Evolutionary conservation across 1,140 invertebrate genomes (phyloP).

Genomic region (Diorhabda elongata): DNA sequence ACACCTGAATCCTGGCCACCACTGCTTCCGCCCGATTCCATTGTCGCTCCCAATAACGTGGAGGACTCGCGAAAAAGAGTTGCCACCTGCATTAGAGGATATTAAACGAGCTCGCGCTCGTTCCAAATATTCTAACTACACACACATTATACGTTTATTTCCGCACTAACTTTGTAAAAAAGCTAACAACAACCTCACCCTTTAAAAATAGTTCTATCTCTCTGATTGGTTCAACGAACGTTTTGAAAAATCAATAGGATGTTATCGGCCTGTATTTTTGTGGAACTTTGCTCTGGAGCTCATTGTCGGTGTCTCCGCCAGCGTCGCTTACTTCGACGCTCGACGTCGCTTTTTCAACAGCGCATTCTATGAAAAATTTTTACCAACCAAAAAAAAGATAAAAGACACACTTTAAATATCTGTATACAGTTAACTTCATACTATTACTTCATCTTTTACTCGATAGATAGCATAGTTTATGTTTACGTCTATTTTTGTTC

Average conservation of each 20-base stretch:
- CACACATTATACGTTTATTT: conserved; percentile 39
- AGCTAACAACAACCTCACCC: conserved; percentile 48
- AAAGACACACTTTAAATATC: conserved; percentile 20
- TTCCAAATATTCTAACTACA: conserved; percentile 35
- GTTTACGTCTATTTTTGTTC: too few relatives aligned
- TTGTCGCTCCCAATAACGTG: conserved; percentile 61
- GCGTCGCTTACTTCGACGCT: conserved; percentile 43
- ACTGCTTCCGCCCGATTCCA: conserved; percentile 49
- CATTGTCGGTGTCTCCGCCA: conserved; percentile 44
- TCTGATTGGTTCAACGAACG: conserved; percentile 50
- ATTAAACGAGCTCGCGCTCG: conserved; percentile 39
- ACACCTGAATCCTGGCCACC: conserved; percentile 36
- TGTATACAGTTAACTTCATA: background rate
- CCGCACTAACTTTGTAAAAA: conserved; percentile 43
- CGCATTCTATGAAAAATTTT: conserved; percentile 40
- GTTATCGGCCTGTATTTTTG: conserved; percentile 49
- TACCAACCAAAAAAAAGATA: conserved; percentile 28
- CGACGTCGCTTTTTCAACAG: conserved; percentile 40
- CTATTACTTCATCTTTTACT: too few relatives aligned
- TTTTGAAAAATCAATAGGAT: conserved; percentile 50
- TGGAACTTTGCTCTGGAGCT: conserved; percentile 40
- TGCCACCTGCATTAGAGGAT: conserved; percentile 60
- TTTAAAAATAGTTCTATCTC: conserved; percentile 49
- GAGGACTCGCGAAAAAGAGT: conserved; percentile 66
- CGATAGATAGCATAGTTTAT: too few relatives aligned